Conservation (phyloP, 92 coral and sea anemone genomes). For the Meandrina meandrites region DNA sequence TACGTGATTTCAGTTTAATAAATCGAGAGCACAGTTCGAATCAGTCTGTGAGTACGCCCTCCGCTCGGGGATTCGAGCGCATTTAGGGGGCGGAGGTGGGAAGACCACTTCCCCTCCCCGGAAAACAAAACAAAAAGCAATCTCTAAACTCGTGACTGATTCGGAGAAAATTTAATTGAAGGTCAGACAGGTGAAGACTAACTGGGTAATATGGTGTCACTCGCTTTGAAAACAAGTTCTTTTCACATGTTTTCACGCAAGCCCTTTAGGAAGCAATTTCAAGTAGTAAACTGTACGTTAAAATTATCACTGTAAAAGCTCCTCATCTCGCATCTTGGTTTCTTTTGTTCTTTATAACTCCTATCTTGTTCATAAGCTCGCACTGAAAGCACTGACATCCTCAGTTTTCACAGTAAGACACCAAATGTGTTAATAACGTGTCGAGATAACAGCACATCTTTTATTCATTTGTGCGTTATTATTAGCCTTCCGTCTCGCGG, state of each 20-base stretch:
- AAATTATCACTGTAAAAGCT: background rate
- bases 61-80: background rate
- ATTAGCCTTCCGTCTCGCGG: background rate
- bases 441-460: background rate
- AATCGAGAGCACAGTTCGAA: too few relatives aligned
- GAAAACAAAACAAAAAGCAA: background rate
- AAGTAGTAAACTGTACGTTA: background rate
- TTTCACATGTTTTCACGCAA: background rate
- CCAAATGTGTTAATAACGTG: slow-evolving; percentile 12
- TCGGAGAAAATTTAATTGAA: background rate
- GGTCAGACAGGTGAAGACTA: background rate
- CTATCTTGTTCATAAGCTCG: background rate
- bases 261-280: background rate
- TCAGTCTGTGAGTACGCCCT: too few relatives aligned
- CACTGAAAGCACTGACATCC: background rate
- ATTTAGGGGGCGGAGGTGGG: background rate
- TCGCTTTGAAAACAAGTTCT: background rate
- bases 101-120: background rate
- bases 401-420: slow-evolving; percentile 1
- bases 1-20: background rate
- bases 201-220: background rate
- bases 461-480: background rate
- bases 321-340: background rate
- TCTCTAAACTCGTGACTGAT: background rate
- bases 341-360: background rate